phyloP scores from a whole-genome alignment of 2,113 vertebrate species.

The Atherinomorus stipes region DNA sequence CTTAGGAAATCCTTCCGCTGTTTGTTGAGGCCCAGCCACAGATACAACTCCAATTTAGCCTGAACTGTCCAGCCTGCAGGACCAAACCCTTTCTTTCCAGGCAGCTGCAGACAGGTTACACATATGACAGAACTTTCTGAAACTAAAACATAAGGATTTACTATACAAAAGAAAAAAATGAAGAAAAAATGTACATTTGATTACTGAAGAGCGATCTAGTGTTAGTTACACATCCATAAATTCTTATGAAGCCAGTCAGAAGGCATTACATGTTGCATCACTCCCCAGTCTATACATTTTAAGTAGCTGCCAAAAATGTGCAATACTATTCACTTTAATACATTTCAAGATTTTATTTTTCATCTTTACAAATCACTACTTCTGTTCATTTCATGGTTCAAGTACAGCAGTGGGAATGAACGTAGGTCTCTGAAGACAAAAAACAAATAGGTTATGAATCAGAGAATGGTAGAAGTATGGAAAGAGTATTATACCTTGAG shows the following conservation, averaged over 20 bases:
- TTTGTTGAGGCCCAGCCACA: slow-evolving; percentile 96
- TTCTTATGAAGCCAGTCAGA: neutral
- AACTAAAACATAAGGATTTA: neutral
- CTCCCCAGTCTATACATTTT: slow-evolving; percentile 5
- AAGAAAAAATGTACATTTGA: no score
- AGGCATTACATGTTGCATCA: neutral
- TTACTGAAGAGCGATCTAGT: neutral
- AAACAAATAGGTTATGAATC: neutral
- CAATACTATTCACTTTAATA: slow-evolving; percentile 10
- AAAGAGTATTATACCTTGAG: slow-evolving; percentile 85
- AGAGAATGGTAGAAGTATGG: neutral
- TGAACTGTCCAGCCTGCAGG: slow-evolving; percentile 96
- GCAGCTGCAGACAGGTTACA: slow-evolving; percentile 79
- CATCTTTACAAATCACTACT: slow-evolving; percentile 6
- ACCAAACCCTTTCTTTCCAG: slow-evolving; percentile 94
- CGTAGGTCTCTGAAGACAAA: neutral
- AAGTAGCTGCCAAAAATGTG: slow-evolving; percentile 1
- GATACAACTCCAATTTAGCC: slow-evolving; percentile 95
- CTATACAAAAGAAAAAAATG: neutral
- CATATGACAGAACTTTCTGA: neutral
- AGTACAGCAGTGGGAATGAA: neutral
- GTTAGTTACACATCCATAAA: neutral
- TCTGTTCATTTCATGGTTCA: neutral
- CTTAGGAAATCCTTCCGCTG: slow-evolving; percentile 93
- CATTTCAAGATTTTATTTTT: neutral